Evolutionary conservation across 2,113 vertebrate genomes (phyloP).

Genomic region (Vidua chalybeata): DNA sequence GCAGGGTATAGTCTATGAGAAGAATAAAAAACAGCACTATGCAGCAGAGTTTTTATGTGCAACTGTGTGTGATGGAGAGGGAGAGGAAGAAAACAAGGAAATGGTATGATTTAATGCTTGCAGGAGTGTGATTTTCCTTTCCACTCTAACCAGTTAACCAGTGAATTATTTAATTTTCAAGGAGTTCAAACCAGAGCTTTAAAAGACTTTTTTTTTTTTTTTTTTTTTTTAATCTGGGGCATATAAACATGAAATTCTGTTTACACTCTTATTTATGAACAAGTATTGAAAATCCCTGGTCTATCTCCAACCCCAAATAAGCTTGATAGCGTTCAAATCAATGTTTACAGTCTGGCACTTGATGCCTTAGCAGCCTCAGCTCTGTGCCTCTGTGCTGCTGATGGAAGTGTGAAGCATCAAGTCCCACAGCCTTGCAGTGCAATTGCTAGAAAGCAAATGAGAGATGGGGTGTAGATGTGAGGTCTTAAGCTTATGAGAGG

Average conservation of each 20-base stretch:
- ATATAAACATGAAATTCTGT: background rate
- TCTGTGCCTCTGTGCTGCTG: background rate
- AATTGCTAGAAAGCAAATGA: background rate
- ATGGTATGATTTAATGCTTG: background rate
- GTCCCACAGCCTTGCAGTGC: background rate
- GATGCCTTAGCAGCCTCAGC: background rate
- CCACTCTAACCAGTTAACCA: background rate
- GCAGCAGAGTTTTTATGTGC: background rate
- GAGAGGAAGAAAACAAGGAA: background rate
- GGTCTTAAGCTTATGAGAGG: background rate
- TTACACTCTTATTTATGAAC: conserved; percentile 14
- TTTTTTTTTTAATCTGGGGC: background rate
- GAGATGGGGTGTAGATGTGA: background rate
- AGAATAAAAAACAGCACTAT: background rate
- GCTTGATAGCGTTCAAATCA: conserved; percentile 14
- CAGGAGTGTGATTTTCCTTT: background rate
- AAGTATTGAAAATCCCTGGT: conserved; percentile 1
- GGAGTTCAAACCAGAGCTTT: background rate
- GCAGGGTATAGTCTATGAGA: background rate
- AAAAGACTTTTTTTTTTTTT: background rate
- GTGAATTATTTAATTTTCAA: background rate
- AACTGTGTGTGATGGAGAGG: background rate
- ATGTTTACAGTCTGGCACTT: conserved; percentile 14
- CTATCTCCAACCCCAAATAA: conserved; percentile 6
- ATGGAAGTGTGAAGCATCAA: background rate